phyloP scores from a whole-genome alignment of 2,888 invertebrate species.

The Cyaniris semiargus region DNA sequence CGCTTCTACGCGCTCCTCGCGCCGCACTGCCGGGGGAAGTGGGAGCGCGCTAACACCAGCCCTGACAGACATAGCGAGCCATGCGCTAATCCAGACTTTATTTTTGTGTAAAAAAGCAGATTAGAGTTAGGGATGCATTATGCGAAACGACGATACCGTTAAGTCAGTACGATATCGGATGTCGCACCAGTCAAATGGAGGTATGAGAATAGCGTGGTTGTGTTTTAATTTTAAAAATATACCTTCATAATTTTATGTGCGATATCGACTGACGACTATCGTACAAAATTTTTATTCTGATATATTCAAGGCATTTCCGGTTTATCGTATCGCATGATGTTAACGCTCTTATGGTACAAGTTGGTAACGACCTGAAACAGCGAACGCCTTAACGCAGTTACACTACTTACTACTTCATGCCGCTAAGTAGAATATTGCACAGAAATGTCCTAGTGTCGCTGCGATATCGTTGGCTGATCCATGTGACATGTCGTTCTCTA shows the following conservation, averaged over 20 bases:
- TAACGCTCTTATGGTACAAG: not conserved
- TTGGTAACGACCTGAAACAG: not conserved
- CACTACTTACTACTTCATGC: too few species aligned
- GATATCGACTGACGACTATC: too few species aligned
- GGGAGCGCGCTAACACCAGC: slow-evolving; percentile 82
- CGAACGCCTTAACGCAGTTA: too few species aligned
- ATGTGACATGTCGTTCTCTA: not conserved
- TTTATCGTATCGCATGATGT: not conserved
- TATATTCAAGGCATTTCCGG: not conserved
- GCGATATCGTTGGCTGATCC: not conserved
- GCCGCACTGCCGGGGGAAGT: slow-evolving; percentile 94
- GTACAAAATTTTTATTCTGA: not conserved
- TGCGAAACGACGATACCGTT: too few species aligned
- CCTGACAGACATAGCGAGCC: slow-evolving; percentile 62
- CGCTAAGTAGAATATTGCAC: too few species aligned
- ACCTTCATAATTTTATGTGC: too few species aligned
- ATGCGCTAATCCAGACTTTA: slow-evolving; percentile 70
- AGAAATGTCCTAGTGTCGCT: not conserved
- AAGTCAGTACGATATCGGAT: too few species aligned
- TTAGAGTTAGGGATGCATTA: not conserved
- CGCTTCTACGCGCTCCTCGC: slow-evolving; percentile 91
- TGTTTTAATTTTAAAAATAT: too few species aligned
- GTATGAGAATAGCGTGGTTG: not conserved
- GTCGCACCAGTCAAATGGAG: not conserved
- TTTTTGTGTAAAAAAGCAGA: slow-evolving; percentile 63